Evolutionary conservation across 2,113 vertebrate species (phyloP).

Genomic region (Peromyscus maniculatus): DNA sequence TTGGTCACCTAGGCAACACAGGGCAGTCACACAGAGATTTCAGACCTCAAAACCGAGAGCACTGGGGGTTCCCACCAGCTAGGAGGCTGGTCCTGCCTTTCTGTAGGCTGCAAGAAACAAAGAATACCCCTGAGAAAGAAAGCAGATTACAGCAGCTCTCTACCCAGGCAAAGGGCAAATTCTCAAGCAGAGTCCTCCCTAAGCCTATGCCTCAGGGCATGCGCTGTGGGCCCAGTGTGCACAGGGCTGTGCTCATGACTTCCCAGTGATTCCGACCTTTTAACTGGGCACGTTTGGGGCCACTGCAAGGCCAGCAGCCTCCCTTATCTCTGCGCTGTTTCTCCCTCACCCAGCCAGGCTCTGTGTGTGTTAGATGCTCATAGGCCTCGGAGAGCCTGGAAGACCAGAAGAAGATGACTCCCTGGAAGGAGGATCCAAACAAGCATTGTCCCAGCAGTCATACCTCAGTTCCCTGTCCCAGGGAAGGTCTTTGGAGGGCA

Average conservation of each 20-base stretch:
- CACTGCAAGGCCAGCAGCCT: neutral
- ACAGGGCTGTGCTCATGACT: neutral
- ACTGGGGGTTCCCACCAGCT: rapidly evolving
- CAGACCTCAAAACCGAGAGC: neutral
- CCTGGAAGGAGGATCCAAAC: neutral
- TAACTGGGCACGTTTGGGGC: neutral
- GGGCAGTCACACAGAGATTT: neutral
- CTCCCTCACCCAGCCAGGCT: neutral
- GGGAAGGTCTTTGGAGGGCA: neutral
- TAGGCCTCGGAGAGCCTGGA: neutral
- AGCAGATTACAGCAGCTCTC: neutral
- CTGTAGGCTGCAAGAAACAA: neutral
- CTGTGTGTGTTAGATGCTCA: neutral
- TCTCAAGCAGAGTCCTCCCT: neutral
- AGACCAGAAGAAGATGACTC: neutral
- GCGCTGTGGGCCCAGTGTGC: no score
- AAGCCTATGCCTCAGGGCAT: neutral
- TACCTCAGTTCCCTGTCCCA: neutral
- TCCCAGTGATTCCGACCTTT: neutral
- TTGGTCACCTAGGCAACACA: no score
- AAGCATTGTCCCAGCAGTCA: neutral
- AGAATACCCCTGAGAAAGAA: neutral
- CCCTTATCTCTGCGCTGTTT: neutral
- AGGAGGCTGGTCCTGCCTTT: neutral
- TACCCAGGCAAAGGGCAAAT: neutral